Conservation (phyloP, 2,113 vertebrate species). For the Lethenteron reissneri region DNA sequence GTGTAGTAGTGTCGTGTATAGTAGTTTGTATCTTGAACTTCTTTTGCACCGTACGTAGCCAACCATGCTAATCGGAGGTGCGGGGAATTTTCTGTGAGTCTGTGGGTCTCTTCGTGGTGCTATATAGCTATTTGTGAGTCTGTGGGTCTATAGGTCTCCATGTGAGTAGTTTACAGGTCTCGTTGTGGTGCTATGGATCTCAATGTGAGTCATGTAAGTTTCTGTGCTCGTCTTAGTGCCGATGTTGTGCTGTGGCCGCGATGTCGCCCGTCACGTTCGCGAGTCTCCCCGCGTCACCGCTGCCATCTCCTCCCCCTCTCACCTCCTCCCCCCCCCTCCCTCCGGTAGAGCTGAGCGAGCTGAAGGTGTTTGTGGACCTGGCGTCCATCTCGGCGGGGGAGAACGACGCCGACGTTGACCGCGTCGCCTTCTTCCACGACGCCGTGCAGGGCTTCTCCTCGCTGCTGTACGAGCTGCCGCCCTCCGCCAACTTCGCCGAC, state of each 20-base stretch:
- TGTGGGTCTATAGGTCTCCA: too few relatives aligned
- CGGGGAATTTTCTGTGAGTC: too few relatives aligned
- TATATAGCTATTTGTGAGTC: too few relatives aligned
- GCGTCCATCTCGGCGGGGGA: conserved; percentile 91
- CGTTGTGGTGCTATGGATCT: background rate
- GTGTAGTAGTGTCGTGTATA: too few relatives aligned
- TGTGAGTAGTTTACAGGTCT: too few relatives aligned
- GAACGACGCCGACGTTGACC: conserved; percentile 76
- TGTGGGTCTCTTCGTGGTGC: too few relatives aligned
- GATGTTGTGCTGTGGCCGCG: background rate
- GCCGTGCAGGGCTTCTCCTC: conserved; percentile 57
- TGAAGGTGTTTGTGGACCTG: conserved; percentile 88
- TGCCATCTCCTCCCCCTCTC: background rate
- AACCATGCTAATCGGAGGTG: too few relatives aligned
- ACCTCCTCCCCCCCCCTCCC: background rate
- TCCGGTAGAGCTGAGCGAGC: conserved; percentile 50
- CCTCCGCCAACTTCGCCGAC: conserved; percentile 23
- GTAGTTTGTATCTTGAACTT: too few relatives aligned
- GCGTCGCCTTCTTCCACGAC: conserved; percentile 75
- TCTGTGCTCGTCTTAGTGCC: background rate
- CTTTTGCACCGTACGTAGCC: too few relatives aligned
- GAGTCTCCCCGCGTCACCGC: background rate
- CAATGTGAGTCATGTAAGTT: background rate
- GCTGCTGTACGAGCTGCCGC: conserved; percentile 45
- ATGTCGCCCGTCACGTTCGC: background rate